These are phyloP conservation scores for Apodemus agrarius DNA, from an alignment of 2,797 vertebrate species.

Conservation along the genomic window DNA sequence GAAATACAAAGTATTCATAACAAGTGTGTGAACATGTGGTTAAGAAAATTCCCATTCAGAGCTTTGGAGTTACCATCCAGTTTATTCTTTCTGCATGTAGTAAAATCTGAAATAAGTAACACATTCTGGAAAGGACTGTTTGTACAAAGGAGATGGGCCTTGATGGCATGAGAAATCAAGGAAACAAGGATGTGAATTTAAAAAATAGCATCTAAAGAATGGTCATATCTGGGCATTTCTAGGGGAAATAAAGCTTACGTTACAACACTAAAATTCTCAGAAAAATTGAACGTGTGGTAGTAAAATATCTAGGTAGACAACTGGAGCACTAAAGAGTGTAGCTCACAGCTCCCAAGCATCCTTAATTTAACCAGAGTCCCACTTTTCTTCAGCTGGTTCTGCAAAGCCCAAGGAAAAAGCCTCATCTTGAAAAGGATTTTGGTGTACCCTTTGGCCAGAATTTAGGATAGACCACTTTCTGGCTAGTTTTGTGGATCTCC, in stretches of 20 bases:
- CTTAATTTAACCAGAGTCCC: neutral
- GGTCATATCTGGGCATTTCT: neutral
- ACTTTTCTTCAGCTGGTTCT: neutral
- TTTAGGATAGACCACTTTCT: neutral
- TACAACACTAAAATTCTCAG: neutral
- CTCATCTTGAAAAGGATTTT: neutral
- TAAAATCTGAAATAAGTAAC: neutral
- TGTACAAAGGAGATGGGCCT: neutral
- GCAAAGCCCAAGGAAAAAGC: neutral
- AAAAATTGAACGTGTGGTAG: neutral
- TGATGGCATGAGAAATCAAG: neutral
- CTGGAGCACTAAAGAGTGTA: neutral
- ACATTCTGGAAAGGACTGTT: neutral
- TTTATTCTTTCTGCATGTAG: neutral
- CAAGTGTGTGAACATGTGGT: neutral
- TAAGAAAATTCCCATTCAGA: neutral
- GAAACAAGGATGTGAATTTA: neutral
- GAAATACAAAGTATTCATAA: neutral
- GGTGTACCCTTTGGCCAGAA: neutral
- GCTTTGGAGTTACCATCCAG: neutral
- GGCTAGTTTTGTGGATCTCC: neutral
- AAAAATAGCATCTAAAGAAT: neutral
- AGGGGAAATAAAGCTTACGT: neutral
- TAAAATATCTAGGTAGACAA: neutral
- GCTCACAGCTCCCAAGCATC: fast-evolving